These are phyloP conservation scores for Chunga burmeisteri DNA, from an alignment of 2,113 vertebrate species.

Conservation along the genomic window DNA sequence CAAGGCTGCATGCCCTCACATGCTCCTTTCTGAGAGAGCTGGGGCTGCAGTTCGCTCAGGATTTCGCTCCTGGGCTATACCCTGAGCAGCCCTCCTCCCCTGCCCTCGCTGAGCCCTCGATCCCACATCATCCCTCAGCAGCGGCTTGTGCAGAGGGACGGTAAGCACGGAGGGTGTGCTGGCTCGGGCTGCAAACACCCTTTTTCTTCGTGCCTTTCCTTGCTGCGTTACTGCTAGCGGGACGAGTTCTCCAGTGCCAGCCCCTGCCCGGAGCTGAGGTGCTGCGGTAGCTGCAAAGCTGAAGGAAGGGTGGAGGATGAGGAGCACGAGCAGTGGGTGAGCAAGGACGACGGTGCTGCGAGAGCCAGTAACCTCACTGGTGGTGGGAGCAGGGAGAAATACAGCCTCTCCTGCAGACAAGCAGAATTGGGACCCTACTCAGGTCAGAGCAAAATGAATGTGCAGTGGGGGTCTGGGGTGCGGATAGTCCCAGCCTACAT, in stretches of 20 bases:
- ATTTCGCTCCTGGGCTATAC: background rate
- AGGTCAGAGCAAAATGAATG: background rate
- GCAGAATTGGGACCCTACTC: background rate
- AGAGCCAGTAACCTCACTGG: background rate
- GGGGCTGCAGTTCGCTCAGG: background rate
- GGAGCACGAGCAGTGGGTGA: background rate
- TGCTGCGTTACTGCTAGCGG: background rate
- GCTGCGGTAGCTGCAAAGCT: accelerated
- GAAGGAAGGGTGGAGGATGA: background rate
- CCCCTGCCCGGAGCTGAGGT: background rate
- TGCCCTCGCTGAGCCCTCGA: background rate
- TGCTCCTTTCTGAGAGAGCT: background rate
- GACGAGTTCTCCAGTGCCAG: background rate
- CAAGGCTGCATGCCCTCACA: background rate
- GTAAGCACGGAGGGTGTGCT: background rate
- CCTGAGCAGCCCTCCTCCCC: background rate
- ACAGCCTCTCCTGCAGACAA: background rate
- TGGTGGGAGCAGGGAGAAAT: background rate
- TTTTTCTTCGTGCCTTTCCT: background rate
- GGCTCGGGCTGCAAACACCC: background rate
- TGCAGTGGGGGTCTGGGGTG: background rate
- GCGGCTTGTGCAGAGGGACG: background rate
- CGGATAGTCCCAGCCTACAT: accelerated
- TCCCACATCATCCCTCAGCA: background rate
- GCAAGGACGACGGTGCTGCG: background rate